phyloP scores from a whole-genome alignment of 2,888 invertebrate genomes.

The Ochropleura plecta region DNA sequence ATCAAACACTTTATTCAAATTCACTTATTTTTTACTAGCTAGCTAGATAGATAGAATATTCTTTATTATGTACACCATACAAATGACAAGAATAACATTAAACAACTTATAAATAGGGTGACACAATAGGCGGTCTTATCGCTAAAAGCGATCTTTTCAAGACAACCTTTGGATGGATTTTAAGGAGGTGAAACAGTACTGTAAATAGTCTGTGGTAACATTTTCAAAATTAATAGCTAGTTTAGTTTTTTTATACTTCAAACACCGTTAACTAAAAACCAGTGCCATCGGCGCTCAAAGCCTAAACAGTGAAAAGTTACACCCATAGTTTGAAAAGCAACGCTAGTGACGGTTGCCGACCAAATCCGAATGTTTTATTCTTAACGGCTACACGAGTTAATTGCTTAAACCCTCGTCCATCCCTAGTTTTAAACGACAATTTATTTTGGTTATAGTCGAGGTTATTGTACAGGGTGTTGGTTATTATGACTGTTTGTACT shows the following conservation, averaged over 20 bases:
- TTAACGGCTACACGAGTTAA: conserved; percentile 86
- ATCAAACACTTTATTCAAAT: no score
- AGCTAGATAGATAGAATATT: no score
- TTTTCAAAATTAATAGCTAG: no score
- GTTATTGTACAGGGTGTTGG: conserved; percentile 74
- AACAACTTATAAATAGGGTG: no score
- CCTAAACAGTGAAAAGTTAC: conserved; percentile 71
- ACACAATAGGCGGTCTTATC: no score
- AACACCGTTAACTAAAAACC: conserved; percentile 24
- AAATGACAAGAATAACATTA: no score
- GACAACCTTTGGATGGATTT: no score
- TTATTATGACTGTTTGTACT: conserved; percentile 30
- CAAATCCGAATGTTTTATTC: conserved; percentile 87
- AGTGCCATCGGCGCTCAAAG: conserved; percentile 39
- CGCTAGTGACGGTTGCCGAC: conserved; percentile 68
- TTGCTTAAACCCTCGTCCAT: conserved; percentile 88
- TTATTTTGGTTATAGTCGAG: conserved; percentile 82
- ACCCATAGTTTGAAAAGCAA: conserved; percentile 65
- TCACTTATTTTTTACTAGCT: no score
- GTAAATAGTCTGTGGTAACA: no score
- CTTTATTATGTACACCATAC: no score
- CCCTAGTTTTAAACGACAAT: conserved; percentile 87
- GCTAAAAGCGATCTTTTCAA: no score
- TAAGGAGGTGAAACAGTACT: no score
- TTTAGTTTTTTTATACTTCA: not conserved